Percentiles rank a stretch among this genome's conserved stretches.
phyloP scores from a whole-genome alignment of 2,888 invertebrate genomes.

The Atherix ibis region DNA sequence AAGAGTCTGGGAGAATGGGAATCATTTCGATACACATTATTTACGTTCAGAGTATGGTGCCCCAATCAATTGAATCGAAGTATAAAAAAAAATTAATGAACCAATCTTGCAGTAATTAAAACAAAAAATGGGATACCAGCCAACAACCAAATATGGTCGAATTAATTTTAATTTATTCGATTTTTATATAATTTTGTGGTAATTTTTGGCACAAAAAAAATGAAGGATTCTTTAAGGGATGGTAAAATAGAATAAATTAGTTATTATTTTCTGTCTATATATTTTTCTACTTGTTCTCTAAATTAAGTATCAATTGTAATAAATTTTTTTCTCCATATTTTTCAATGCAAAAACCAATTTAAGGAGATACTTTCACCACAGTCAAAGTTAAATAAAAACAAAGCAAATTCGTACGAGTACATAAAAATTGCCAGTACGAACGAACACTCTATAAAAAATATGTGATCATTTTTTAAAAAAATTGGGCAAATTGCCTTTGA shows the following conservation, averaged over 20 bases:
- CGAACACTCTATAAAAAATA: too few relatives aligned
- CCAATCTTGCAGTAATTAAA: neutral
- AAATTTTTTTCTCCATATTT: too few relatives aligned
- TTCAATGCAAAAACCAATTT: too few relatives aligned
- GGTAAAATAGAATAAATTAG: too few relatives aligned
- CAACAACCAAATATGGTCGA: neutral
- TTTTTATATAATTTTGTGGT: slow-evolving; percentile 9
- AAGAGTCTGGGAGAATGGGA: neutral
- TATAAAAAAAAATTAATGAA: neutral
- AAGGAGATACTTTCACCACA: too few relatives aligned
- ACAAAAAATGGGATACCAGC: neutral
- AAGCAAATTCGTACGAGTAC: neutral
- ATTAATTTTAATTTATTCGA: neutral
- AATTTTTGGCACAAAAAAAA: neutral
- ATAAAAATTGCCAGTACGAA: too few relatives aligned
- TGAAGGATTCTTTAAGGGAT: neutral
- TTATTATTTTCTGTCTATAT: too few relatives aligned
- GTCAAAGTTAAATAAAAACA: neutral
- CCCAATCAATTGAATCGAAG: neutral
- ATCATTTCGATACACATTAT: too few relatives aligned
- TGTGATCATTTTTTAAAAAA: too few relatives aligned
- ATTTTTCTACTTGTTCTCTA: too few relatives aligned
- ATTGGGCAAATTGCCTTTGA: too few relatives aligned
- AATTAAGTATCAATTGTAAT: too few relatives aligned
- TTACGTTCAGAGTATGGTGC: neutral